Base-by-base conservation (phyloP, 2,888 invertebrate genomes). In the Zygogramma bicolorata region DNA sequence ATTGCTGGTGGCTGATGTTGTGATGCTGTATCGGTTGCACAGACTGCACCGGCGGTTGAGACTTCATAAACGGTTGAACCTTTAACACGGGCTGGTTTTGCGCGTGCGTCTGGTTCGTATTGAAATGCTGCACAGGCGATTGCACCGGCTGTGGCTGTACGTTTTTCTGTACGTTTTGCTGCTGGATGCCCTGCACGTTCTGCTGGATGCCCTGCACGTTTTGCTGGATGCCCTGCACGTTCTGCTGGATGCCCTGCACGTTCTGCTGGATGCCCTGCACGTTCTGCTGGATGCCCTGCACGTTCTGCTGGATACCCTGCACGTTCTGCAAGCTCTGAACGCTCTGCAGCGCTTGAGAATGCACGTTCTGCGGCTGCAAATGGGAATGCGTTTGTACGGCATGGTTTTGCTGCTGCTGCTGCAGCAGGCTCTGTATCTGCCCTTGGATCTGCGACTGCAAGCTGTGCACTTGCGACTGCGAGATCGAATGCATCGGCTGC, bases 41-140 rank as follows among this genome's bases (percentile, higher is more conserved):
- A 0, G 86, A 85, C 76, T 86, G 87, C 13, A 87, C 86, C 0
- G 86, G 87, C 22, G 86, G 86, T 77, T 87, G 86, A 5, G 82
- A 79, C 70, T 87, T 87, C 77, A 86, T 86, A 71, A 86, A 87
- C 20, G 87, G 87, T 72, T 87, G 86, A 15, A 80, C 72, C 70
- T 85, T 85, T 57, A 85, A 73, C 7, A 85, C 78, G 13, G 85
- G 85, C 67, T 85, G 85, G 5, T 77, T 82, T 58, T 81, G 81
- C 5, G 80, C 76, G 34, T 79, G 79, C 25, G 78, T 76, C 58
- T 81, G 80, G 62, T 77, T 79, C 4, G 71, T 69, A 63, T 69
- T 77, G 62, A 74, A 73, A 58, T 74, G 77, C 66, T 80, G 80
- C 31, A 74, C 75, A 2, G 77, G 79, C 3, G 79, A 74, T 57